Percentiles rank a stretch among this genome's conserved stretches.
Evolutionary conservation across 2,113 vertebrate genomes (phyloP).

Genomic region (Mastomys natalensis): DNA sequence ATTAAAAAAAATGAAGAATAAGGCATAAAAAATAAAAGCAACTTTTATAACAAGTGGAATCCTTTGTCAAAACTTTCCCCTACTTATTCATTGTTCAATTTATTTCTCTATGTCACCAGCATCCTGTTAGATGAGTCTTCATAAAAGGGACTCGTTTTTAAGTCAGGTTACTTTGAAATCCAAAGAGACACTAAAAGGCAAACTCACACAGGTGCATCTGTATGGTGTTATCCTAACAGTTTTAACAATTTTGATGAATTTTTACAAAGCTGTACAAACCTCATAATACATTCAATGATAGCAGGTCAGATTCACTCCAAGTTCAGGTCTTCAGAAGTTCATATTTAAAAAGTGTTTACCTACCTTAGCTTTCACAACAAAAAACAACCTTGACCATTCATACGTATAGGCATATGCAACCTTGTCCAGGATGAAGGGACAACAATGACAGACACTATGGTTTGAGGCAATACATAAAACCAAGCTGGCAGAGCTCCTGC

Average conservation of each 20-base stretch:
- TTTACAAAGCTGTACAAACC: not conserved
- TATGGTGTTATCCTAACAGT: not conserved
- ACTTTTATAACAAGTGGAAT: not conserved
- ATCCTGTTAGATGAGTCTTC: not conserved
- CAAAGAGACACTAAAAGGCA: not conserved
- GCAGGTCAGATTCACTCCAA: not conserved
- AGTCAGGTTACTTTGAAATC: not conserved
- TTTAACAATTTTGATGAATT: slow-evolving; percentile 15
- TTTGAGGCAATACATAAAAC: not conserved
- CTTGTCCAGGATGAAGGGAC: not conserved
- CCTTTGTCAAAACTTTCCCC: not conserved
- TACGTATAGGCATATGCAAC: too few relatives aligned
- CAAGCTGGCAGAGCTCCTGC: not conserved
- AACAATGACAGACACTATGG: not conserved
- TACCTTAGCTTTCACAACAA: not conserved
- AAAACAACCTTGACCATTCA: not conserved
- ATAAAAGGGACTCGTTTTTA: not conserved
- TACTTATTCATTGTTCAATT: not conserved
- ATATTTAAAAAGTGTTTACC: not conserved
- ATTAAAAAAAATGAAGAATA: not conserved
- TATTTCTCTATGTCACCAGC: not conserved
- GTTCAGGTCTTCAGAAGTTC: not conserved
- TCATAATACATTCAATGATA: not conserved
- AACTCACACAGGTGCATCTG: not conserved
- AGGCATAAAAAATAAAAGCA: not conserved